phyloP scores from a whole-genome alignment of 1,140 invertebrate genomes.

The Drosophila persimilis region DNA sequence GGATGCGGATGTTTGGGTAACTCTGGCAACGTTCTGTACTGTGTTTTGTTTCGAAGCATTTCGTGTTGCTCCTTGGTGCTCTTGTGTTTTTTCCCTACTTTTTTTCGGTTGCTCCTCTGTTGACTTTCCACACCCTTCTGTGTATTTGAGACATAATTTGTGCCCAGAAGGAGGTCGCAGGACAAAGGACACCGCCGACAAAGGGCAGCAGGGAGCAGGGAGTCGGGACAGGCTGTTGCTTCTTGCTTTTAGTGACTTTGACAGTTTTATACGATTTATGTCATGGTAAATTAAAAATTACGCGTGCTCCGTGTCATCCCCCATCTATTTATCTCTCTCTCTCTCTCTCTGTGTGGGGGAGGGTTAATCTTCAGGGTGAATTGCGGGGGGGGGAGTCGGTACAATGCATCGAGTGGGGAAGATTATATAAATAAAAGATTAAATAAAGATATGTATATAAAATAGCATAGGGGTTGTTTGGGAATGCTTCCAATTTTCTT shows the following conservation, averaged over 20 bases:
- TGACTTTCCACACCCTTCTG: conserved; percentile 76
- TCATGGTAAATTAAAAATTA: conserved; percentile 80
- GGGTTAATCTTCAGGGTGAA: conserved; percentile 23
- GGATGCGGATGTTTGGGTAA: conserved; percentile 25
- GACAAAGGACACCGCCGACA: conserved; percentile 34
- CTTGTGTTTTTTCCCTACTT: not conserved
- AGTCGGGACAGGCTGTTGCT: conserved; percentile 61
- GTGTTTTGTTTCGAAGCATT: conserved; percentile 63
- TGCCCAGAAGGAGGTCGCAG: conserved; percentile 41
- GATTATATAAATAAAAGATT: too few species aligned
- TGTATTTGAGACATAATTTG: conserved; percentile 70
- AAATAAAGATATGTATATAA: conserved; percentile 34
- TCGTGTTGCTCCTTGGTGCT: conserved; percentile 11
- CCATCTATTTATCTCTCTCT: conserved; percentile 11
- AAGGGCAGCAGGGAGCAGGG: conserved; percentile 12
- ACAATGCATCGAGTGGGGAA: conserved; percentile 20
- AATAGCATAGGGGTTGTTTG: conserved; percentile 15
- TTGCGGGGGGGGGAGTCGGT: conserved; percentile 12
- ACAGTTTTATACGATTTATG: conserved; percentile 82
- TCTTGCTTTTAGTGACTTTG: conserved; percentile 77
- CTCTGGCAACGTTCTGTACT: conserved; percentile 25
- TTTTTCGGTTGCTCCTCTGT: conserved; percentile 42
- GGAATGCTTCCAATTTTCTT: conserved; percentile 1
- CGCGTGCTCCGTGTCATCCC: conserved; percentile 49
- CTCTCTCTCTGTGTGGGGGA: conserved; percentile 2